phyloP scores from a whole-genome alignment of 2,888 invertebrate species.

The Eupithecia dodoneata region DNA sequence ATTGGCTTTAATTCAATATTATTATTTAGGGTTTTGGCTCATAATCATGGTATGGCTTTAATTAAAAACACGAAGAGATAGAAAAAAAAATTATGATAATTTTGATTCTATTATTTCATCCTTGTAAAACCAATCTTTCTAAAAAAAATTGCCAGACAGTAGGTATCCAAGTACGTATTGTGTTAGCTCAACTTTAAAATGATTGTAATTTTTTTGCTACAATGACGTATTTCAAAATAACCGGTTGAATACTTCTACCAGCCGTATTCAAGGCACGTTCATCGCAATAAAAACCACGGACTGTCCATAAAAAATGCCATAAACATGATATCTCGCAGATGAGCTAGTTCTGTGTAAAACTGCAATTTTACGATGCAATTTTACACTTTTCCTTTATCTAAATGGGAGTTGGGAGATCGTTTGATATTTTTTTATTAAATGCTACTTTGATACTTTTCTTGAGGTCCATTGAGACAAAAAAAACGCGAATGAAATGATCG shows the following conservation, averaged over 20 bases:
- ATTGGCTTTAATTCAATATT: too few relatives aligned
- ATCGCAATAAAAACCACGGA: conserved; percentile 58
- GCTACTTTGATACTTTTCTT: neutral
- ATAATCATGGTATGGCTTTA: too few relatives aligned
- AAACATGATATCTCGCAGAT: conserved; percentile 60
- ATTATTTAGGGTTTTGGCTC: too few relatives aligned
- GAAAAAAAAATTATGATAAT: neutral
- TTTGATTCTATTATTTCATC: neutral
- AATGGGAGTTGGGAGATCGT: conserved; percentile 28
- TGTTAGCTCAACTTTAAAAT: too few relatives aligned
- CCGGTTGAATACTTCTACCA: conserved; percentile 16
- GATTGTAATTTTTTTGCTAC: neutral
- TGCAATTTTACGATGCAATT: conserved; percentile 56
- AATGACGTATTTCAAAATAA: neutral
- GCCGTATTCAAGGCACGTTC: conserved; percentile 42
- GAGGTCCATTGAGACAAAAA: neutral
- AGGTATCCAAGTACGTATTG: too few relatives aligned
- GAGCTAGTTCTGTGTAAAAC: conserved; percentile 51
- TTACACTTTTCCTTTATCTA: conserved; percentile 43
- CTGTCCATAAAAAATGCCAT: conserved; percentile 60
- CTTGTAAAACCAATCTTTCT: neutral
- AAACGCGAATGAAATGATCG: neutral
- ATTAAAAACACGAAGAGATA: too few relatives aligned
- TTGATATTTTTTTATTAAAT: conserved; percentile 11
- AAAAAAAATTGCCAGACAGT: neutral